Conservation (phyloP, 2,113 vertebrate species). For the Mellivora capensis region DNA sequence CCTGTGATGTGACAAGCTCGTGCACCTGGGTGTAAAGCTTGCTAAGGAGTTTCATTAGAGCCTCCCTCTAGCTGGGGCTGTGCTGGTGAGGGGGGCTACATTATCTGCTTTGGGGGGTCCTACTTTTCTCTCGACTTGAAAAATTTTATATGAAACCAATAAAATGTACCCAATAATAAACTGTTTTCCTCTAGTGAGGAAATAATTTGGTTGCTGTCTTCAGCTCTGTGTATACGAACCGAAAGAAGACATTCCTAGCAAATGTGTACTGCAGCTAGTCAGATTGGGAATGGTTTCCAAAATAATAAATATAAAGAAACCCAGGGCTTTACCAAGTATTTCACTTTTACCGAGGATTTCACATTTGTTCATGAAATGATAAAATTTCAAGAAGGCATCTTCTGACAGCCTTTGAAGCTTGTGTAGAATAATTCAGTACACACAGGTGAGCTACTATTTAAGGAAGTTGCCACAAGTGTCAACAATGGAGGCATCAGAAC, state of each 20-base stretch:
- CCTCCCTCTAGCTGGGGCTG: not conserved
- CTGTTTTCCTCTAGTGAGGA: constrained; percentile 33
- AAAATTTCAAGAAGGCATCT: constrained; percentile 23
- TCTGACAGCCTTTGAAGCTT: constrained; percentile 31
- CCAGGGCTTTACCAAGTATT: constrained; percentile 4
- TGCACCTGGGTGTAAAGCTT: not conserved
- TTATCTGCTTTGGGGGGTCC: not conserved
- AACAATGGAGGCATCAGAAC: not conserved
- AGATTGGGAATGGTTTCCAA: not conserved
- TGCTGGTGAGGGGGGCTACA: not conserved
- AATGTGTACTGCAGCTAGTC: constrained; percentile 16
- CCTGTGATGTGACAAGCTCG: not conserved
- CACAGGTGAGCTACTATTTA: constrained; percentile 33
- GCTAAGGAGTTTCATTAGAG: not conserved
- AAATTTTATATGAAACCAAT: constrained; percentile 52
- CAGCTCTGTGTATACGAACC: not conserved
- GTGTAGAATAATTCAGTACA: not conserved
- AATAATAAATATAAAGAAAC: not conserved
- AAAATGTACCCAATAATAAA: constrained; percentile 41
- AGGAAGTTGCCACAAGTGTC: constrained; percentile 39
- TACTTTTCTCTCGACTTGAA: not conserved
- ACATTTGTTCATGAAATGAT: not conserved
- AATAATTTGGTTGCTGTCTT: constrained; percentile 60
- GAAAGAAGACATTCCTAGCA: constrained; percentile 13
- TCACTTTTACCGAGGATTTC: constrained; percentile 25